phyloP scores from a whole-genome alignment of 2,797 vertebrate species.

The Sebastes minor region DNA sequence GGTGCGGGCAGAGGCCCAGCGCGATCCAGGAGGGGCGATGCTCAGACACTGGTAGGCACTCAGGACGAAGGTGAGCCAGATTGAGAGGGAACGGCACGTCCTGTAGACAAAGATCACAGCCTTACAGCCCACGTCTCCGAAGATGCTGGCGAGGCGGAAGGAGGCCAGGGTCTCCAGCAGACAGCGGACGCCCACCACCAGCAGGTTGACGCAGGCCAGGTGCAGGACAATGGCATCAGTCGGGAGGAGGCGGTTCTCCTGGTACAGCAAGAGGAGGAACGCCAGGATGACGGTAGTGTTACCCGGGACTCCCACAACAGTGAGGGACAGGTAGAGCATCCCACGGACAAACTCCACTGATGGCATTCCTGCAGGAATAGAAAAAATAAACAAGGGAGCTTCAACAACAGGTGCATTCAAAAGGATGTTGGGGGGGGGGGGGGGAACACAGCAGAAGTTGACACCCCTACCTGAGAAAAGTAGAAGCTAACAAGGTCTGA shows the following conservation, averaged over 20 bases:
- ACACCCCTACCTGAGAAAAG: conserved; percentile 34
- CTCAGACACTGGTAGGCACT: conserved; percentile 81
- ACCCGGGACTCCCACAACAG: conserved; percentile 74
- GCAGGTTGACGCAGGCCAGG: conserved; percentile 76
- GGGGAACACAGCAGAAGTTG: not conserved
- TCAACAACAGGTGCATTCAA: not conserved
- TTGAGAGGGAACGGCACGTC: conserved; percentile 78
- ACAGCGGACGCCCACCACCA: conserved; percentile 78
- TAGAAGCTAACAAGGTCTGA: not conserved
- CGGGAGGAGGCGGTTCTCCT: conserved; percentile 71
- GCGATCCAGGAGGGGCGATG: conserved; percentile 76
- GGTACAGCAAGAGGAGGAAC: conserved; percentile 65
- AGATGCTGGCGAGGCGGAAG: conserved; percentile 65
- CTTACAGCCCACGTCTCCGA: conserved; percentile 74
- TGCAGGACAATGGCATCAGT: conserved; percentile 81
- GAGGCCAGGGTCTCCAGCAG: conserved; percentile 78
- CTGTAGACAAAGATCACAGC: conserved; percentile 80
- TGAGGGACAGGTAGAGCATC: conserved; percentile 77
- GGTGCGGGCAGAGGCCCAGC: conserved; percentile 60
- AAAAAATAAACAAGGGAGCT: not conserved
- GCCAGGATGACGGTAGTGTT: conserved; percentile 74
- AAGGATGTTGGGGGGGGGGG: not conserved
- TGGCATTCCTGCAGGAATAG: conserved; percentile 57
- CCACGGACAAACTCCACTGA: conserved; percentile 65
- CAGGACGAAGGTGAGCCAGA: conserved; percentile 84